Percentiles rank a stretch among this genome's conserved stretches.
phyloP scores from a whole-genome alignment of 2,113 vertebrate genomes.

The Epinephelus moara region DNA sequence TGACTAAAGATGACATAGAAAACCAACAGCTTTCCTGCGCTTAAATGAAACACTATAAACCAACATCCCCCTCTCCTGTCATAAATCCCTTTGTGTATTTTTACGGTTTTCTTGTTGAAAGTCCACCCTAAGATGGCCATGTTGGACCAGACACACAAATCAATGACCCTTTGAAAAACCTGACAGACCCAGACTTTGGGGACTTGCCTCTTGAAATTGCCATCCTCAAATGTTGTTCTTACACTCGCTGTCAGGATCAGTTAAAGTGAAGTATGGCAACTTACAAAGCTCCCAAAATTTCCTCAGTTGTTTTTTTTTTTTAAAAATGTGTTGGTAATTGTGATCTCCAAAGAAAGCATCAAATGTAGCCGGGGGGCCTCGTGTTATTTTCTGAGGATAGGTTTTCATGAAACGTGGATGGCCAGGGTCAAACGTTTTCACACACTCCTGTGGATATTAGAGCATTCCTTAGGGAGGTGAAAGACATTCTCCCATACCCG shows the following conservation, averaged over 20 bases:
- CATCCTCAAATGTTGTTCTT: conserved; percentile 15
- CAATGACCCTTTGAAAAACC: neutral
- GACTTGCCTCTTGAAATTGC: neutral
- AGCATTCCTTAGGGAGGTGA: neutral
- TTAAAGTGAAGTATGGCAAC: neutral
- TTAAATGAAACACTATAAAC: neutral
- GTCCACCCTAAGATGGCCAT: neutral
- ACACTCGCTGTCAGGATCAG: neutral
- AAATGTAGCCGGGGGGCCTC: neutral
- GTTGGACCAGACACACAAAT: conserved; percentile 15
- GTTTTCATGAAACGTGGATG: neutral
- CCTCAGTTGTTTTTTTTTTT: neutral
- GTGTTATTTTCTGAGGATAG: conserved; percentile 12
- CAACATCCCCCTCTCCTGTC: neutral
- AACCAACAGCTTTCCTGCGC: neutral
- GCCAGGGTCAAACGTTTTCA: conserved; percentile 20
- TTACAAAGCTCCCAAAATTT: neutral
- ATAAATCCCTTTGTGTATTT: conserved; percentile 10
- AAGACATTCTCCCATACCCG: neutral
- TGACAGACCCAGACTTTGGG: neutral
- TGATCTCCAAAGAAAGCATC: conserved; percentile 3
- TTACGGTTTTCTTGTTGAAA: neutral
- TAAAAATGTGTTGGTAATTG: conserved; percentile 4
- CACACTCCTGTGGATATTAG: conserved; percentile 5
- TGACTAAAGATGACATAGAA: neutral